phyloP scores from a whole-genome alignment of 2,888 invertebrate species.

The Nemoura dubitans region DNA sequence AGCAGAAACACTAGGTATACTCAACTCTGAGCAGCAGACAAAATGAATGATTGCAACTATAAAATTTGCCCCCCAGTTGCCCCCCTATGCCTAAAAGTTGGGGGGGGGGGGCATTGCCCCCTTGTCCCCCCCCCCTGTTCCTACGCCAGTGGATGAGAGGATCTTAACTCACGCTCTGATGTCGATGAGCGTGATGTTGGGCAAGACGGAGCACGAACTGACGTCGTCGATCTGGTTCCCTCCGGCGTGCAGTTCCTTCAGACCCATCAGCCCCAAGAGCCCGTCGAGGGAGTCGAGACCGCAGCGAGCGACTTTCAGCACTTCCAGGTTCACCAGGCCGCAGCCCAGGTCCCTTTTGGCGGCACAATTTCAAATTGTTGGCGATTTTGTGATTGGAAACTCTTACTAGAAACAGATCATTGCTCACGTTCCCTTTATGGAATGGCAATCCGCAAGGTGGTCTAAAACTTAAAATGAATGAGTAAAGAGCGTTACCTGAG shows the following conservation, averaged over 20 bases:
- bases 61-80: no score
- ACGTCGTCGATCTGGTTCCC: conserved; percentile 71
- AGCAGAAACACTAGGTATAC: no score
- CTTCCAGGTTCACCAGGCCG: conserved; percentile 68
- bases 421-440: no score
- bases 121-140: no score
- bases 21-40: no score
- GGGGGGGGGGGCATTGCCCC: no score
- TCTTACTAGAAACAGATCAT: no score
- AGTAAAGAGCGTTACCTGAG: conserved; percentile 57
- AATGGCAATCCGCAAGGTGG: no score
- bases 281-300: conserved; percentile 73
- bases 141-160: no score
- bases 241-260: conserved; percentile 70
- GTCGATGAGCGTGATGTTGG: conserved; percentile 61
- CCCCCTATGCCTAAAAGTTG: no score
- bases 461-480: background rate
- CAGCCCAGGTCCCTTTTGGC: conserved; percentile 71
- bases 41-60: no score
- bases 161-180: conserved; percentile 50
- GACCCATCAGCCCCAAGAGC: conserved; percentile 69
- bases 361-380: conserved; percentile 8
- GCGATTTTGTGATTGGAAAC: background rate
- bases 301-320: conserved; percentile 71
- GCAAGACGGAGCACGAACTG: conserved; percentile 68